phyloP scores from a whole-genome alignment of 2,113 vertebrate genomes.

The Acanthochromis polyacanthus region DNA sequence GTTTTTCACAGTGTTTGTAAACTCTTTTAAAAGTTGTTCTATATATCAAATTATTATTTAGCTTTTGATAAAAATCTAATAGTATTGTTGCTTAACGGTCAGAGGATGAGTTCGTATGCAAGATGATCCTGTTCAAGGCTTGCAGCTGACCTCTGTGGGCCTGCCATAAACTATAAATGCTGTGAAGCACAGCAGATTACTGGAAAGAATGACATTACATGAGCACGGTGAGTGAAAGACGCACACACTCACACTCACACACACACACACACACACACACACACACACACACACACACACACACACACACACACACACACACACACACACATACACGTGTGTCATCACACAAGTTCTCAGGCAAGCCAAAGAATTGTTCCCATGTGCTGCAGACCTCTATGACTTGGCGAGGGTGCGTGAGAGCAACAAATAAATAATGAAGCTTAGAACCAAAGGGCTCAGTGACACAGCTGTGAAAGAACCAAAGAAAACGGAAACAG shows the following conservation, averaged over 20 bases:
- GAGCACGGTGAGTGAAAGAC: slow-evolving; percentile 37
- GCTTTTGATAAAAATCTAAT: no score
- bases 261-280: slow-evolving; percentile 11
- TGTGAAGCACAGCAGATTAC: slow-evolving; percentile 47
- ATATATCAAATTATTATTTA: no score
- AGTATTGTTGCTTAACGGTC: neutral
- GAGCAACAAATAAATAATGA: slow-evolving; percentile 48
- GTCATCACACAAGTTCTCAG: slow-evolving; percentile 47
- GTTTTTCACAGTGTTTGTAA: no score
- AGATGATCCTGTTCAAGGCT: neutral
- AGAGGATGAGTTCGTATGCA: neutral
- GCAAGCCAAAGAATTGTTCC: slow-evolving; percentile 51
- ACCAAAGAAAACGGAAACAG: slow-evolving; percentile 42
- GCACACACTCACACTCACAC: slow-evolving; percentile 6
- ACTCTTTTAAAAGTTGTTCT: no score
- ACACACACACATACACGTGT: slow-evolving; percentile 27
- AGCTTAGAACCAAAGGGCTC: slow-evolving; percentile 47
- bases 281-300: slow-evolving; percentile 9
- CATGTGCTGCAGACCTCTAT: slow-evolving; percentile 60
- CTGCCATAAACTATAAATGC: slow-evolving; percentile 42
- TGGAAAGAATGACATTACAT: slow-evolving; percentile 36
- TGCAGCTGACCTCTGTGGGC: neutral
- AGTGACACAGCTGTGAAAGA: slow-evolving; percentile 55
- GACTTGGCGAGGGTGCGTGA: slow-evolving; percentile 59
- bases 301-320: slow-evolving; percentile 7